Percentiles rank a stretch among this genome's conserved stretches.
Evolutionary conservation across 2,797 vertebrate species (phyloP).

Genomic region (Sebastes variabilis): DNA sequence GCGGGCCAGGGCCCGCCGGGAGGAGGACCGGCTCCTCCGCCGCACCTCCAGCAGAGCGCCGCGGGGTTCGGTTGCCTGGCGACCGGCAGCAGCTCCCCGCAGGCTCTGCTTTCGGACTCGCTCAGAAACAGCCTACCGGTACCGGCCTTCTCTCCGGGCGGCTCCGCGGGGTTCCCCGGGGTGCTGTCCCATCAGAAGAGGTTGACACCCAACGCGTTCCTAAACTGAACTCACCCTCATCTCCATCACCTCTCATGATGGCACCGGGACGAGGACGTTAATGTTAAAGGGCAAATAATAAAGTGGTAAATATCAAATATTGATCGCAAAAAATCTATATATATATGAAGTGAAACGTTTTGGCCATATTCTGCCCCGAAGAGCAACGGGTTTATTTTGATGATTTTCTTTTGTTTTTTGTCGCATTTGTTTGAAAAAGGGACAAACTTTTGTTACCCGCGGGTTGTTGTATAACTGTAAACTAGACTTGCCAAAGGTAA

Average conservation of each 20-base stretch:
- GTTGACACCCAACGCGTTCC: slow-evolving; percentile 76
- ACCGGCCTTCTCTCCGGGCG: slow-evolving; percentile 72
- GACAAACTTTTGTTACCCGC: slow-evolving; percentile 71
- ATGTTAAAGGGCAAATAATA: slow-evolving; percentile 45
- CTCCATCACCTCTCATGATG: not conserved
- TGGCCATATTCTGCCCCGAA: slow-evolving; percentile 56
- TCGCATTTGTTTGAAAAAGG: slow-evolving; percentile 62
- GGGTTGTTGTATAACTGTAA: slow-evolving; percentile 67
- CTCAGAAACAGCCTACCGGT: slow-evolving; percentile 73
- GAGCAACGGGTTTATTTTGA: slow-evolving; percentile 34
- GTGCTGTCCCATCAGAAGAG: slow-evolving; percentile 81
- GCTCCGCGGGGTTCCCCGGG: slow-evolving; percentile 73
- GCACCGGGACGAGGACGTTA: slow-evolving; percentile 41
- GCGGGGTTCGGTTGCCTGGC: slow-evolving; percentile 61
- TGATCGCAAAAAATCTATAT: slow-evolving; percentile 11
- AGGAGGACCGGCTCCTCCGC: slow-evolving; percentile 42
- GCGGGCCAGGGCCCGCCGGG: slow-evolving; percentile 52
- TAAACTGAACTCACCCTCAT: slow-evolving; percentile 72
- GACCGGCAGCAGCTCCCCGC: slow-evolving; percentile 59
- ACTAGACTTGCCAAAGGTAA: slow-evolving; percentile 82
- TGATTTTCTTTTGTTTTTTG: slow-evolving; percentile 3
- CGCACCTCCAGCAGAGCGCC: slow-evolving; percentile 72
- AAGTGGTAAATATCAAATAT: slow-evolving; percentile 56
- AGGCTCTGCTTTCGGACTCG: slow-evolving; percentile 78
- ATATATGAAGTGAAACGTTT: slow-evolving; percentile 29